phyloP scores from a whole-genome alignment of 2,888 invertebrate genomes.

The Chalcis sispes region DNA sequence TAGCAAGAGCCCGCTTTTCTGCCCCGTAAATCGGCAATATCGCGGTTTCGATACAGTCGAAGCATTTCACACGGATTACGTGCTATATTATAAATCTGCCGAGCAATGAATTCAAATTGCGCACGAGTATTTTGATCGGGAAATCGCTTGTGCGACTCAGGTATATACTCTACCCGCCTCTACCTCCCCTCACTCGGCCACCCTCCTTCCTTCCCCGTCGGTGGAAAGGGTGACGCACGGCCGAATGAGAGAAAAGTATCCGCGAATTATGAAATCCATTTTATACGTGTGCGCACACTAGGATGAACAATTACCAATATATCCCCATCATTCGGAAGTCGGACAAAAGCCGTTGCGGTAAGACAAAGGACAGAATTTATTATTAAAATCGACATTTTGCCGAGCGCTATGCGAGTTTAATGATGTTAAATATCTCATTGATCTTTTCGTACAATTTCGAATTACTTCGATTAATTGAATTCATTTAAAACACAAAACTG shows the following conservation, averaged over 20 bases:
- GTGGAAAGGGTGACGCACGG: background rate
- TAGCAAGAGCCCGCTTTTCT: no score
- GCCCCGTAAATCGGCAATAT: slow-evolving; percentile 37
- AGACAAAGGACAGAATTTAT: slow-evolving; percentile 21
- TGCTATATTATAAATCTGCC: slow-evolving; percentile 36
- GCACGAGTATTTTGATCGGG: slow-evolving; percentile 41
- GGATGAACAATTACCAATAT: slow-evolving; percentile 19
- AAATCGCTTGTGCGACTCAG: background rate
- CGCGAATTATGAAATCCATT: slow-evolving; percentile 28
- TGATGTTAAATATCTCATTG: slow-evolving; percentile 18
- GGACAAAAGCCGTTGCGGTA: slow-evolving; percentile 13
- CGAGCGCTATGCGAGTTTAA: slow-evolving; percentile 12
- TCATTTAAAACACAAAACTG: background rate
- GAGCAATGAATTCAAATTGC: slow-evolving; percentile 39
- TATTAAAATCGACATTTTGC: slow-evolving; percentile 33
- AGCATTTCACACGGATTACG: slow-evolving; percentile 20
- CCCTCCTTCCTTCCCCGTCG: background rate
- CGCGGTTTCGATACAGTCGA: slow-evolving; percentile 38
- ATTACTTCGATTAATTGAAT: slow-evolving; percentile 7
- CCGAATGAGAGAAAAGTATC: slow-evolving; percentile 12
- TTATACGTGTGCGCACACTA: background rate
- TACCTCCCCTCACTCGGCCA: no score
- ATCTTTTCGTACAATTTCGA: slow-evolving; percentile 2
- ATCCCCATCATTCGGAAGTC: background rate
- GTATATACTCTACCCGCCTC: no score